These are phyloP conservation scores for Grus americana DNA, from an alignment of 2,113 vertebrate species.

Conservation along the genomic window DNA sequence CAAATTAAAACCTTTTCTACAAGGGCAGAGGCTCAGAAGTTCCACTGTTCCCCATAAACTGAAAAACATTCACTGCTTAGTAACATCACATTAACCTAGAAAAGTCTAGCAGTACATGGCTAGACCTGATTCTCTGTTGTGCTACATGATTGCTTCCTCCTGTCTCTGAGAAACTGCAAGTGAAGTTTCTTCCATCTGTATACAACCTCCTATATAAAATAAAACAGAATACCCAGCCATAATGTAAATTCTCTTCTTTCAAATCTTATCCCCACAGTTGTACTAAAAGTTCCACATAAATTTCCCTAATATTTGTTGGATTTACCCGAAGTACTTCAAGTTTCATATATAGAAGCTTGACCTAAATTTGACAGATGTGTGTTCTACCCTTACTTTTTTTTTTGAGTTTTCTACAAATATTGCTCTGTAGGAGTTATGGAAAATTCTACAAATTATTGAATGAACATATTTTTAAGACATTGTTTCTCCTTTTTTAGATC, in stretches of 20 bases:
- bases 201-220: not conserved
- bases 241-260: not conserved
- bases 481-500: not conserved
- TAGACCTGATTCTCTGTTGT: not conserved
- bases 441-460: not conserved
- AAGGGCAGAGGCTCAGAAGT: not conserved
- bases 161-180: not conserved
- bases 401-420: not conserved
- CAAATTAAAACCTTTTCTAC: not conserved
- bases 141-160: not conserved
- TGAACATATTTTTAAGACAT: not conserved
- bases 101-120: not conserved
- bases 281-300: not conserved
- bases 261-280: not conserved
- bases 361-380: not conserved
- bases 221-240: not conserved
- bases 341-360: not conserved
- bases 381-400: not conserved
- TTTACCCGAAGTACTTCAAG: not conserved
- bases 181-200: not conserved
- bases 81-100: not conserved
- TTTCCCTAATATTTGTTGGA: not conserved
- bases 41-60: not conserved
- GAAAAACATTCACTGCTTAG: not conserved
- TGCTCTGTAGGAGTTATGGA: not conserved